Conservation (phyloP, 2,888 invertebrate genomes). For the Andrena minutula region DNA sequence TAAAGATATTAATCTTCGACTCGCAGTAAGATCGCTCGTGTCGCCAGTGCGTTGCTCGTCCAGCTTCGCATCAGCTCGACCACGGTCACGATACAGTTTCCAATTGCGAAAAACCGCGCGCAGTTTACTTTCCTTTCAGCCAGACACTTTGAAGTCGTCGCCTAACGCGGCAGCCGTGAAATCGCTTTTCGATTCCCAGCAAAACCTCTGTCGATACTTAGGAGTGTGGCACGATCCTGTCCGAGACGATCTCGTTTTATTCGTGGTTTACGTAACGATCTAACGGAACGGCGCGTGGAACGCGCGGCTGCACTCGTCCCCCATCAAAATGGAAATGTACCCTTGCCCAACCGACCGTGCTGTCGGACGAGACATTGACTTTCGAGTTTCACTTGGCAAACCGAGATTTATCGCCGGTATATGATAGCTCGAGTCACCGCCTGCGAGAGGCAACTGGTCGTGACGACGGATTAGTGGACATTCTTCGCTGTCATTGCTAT, state of each 20-base stretch:
- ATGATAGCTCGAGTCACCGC: not conserved
- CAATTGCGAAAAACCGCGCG: constrained; percentile 17
- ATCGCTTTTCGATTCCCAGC: not conserved
- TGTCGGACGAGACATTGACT: constrained; percentile 32
- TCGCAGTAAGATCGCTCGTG: not conserved
- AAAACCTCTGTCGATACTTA: not conserved
- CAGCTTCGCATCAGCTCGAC: not conserved
- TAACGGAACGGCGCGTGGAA: constrained; percentile 36
- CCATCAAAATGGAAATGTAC: constrained; percentile 54
- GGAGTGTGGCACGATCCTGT: constrained; percentile 13
- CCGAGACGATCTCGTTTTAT: constrained; percentile 21
- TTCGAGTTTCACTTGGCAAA: constrained; percentile 41
- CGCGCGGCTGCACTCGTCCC: constrained; percentile 7
- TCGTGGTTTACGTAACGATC: constrained; percentile 45
- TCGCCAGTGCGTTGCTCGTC: not conserved
- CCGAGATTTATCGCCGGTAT: constrained; percentile 26
- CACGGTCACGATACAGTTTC: constrained; percentile 1
- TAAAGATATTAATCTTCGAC: too few relatives aligned
- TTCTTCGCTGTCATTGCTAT: not conserved
- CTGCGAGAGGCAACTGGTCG: not conserved
- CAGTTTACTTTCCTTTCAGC: constrained; percentile 25
- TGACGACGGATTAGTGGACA: constrained; percentile 10
- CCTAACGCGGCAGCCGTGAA: not conserved
- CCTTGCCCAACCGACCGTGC: constrained; percentile 35
- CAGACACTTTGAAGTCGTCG: constrained; percentile 8